Base-by-base conservation (phyloP, 2,888 invertebrate species). In the Allygus modestus region DNA sequence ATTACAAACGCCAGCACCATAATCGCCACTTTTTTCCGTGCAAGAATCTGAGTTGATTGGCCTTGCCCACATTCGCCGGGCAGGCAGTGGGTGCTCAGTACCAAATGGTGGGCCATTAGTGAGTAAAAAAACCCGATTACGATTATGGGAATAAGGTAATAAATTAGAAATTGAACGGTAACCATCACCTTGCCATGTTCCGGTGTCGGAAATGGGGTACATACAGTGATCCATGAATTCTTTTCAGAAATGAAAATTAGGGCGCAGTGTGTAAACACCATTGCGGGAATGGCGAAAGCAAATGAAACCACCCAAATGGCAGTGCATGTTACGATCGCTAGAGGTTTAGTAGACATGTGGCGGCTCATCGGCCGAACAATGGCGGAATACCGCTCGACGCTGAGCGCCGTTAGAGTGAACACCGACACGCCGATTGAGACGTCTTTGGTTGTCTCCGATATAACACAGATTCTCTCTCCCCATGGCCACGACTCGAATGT, bases 1-100 rank as follows among this genome's bases (percentile, higher is more conserved):
- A 97, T 92, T 46, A 98, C 97, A 90, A 98, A 97, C 26, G 96
- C 94, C 71, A 98, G 93, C 20, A 98, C 97, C 92, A 97, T 97
- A 88, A 97, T 94, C 17, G 97, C 97, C 58, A 90, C 90, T 89
- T 90, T 90, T 87, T 88, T 90, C 37, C 91, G 88, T 0, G 91
- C 90, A 65, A 89, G 89, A 86, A 91, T 91, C 88, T 92, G 91
- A 61, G 90, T 89, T 43, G 88, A 87, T 69, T 90, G 90, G 17
- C 86, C 87, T 88, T 83, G 4, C 87, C 88, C 69, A 91, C 95
- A 93, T 90, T 97, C 97, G 0, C 97, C 96, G 0, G 97, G 96
- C 89, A 97, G 94, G 88, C 95, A 94, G 89, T 93, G 94, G 9
- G 96, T 95, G 88, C 96, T 95, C 83, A 94, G 93, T 87, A 98